Conservation (phyloP, 2,888 invertebrate genomes). For the Lydus trimaculatus region DNA sequence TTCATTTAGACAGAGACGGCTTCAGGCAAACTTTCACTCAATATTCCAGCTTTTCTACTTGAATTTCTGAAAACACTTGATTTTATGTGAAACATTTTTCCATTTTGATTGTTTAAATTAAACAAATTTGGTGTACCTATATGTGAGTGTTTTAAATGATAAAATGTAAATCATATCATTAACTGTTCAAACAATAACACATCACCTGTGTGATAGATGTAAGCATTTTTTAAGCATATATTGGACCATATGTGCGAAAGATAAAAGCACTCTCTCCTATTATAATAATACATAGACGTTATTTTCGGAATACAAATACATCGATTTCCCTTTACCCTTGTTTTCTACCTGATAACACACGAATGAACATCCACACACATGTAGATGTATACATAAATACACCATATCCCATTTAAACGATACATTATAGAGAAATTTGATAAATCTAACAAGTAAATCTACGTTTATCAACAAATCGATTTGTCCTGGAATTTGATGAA, state of each 20-base stretch:
- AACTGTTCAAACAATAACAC: constrained; percentile 24
- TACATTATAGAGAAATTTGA: background rate
- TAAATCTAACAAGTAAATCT: background rate
- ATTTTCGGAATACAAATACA: constrained; percentile 25
- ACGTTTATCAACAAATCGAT: background rate
- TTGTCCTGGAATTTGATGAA: background rate
- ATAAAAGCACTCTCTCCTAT: constrained; percentile 16
- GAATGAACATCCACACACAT: constrained; percentile 19
- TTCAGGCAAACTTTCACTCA: background rate
- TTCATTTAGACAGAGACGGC: background rate
- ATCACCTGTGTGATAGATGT: constrained; percentile 20
- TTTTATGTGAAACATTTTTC: background rate
- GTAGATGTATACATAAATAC: background rate
- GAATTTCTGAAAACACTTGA: too few species aligned
- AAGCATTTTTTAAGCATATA: constrained; percentile 31
- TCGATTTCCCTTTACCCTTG: constrained; percentile 21
- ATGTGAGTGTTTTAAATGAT: constrained; percentile 26
- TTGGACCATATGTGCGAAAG: constrained; percentile 25
- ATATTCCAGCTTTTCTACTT: too few species aligned
- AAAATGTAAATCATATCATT: constrained; percentile 28
- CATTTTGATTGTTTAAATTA: background rate
- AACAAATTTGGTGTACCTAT: background rate
- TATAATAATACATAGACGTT: constrained; percentile 21
- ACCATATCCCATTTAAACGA: background rate
- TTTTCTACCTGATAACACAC: constrained; percentile 31